phyloP scores from a whole-genome alignment of 2,888 invertebrate species.

The Anthophora plumipes region DNA sequence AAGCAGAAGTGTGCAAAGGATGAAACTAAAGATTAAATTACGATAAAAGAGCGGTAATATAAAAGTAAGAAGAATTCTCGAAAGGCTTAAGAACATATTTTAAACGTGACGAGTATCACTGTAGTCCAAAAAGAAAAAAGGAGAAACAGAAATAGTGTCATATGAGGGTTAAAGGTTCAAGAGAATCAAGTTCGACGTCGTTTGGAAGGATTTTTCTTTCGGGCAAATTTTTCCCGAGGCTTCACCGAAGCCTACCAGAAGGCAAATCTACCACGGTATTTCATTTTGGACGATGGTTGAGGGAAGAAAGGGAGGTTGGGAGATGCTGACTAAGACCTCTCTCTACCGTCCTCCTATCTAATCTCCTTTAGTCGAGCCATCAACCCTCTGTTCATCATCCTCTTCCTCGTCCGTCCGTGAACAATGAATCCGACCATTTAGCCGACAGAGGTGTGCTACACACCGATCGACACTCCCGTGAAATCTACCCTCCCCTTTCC shows the following conservation, averaged over 20 bases:
- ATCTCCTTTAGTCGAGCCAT: slow-evolving; percentile 64
- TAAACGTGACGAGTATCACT: too few species aligned
- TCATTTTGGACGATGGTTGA: slow-evolving; percentile 57
- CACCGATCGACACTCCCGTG: slow-evolving; percentile 5
- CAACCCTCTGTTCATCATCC: slow-evolving; percentile 59
- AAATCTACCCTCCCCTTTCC: slow-evolving; percentile 4
- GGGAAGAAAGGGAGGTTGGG: slow-evolving; percentile 27
- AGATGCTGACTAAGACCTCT: slow-evolving; percentile 58
- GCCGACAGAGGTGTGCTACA: slow-evolving; percentile 16
- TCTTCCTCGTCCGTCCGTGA: slow-evolving; percentile 38
- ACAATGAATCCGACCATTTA: slow-evolving; percentile 56
- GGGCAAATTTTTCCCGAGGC: not conserved
- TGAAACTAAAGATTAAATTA: too few species aligned
- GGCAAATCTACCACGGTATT: slow-evolving; percentile 58
- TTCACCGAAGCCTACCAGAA: slow-evolving; percentile 12
- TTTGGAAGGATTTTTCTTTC: not conserved
- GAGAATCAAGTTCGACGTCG: too few species aligned
- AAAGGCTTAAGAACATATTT: too few species aligned
- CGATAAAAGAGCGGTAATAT: too few species aligned
- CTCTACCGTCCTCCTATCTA: slow-evolving; percentile 49
- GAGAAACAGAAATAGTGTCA: too few species aligned
- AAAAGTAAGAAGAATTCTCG: too few species aligned
- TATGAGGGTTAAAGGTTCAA: too few species aligned
- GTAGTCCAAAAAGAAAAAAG: too few species aligned
- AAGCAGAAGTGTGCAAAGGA: too few species aligned